These are phyloP conservation scores for Monopis laevigella DNA, from an alignment of 2,888 invertebrate species.

Conservation along the genomic window DNA sequence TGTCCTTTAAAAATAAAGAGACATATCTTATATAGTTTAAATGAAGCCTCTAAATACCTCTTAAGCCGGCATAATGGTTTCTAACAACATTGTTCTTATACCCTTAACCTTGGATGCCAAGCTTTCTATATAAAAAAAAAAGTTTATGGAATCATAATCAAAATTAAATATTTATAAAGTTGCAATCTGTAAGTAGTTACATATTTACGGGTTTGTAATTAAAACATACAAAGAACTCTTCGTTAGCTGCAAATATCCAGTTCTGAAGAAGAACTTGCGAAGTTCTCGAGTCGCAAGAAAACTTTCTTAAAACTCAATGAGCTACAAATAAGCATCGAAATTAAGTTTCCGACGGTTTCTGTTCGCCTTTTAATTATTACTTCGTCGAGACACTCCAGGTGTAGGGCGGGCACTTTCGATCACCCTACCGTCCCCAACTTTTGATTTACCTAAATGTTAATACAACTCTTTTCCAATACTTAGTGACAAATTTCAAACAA, in stretches of 20 bases:
- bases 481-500: not conserved
- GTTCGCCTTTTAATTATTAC: slow-evolving; percentile 65
- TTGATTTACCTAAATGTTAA: slow-evolving; percentile 7
- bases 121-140: no score
- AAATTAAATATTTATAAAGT: no score
- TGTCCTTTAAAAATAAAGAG: no score
- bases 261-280: slow-evolving; percentile 11
- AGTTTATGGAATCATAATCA: no score
- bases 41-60: no score
- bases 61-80: no score
- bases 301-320: slow-evolving; percentile 46
- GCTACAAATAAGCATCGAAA: slow-evolving; percentile 63
- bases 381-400: slow-evolving; percentile 40
- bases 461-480: not conserved
- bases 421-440: slow-evolving; percentile 1
- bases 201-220: no score
- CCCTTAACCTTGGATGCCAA: no score
- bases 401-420: slow-evolving; percentile 14
- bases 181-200: no score
- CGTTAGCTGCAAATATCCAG: slow-evolving; percentile 11
- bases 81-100: no score
- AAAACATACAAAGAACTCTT: slow-evolving; percentile 7
- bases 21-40: no score
- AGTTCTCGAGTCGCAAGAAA: slow-evolving; percentile 19
- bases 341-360: slow-evolving; percentile 54